phyloP scores from a whole-genome alignment of 2,797 vertebrate genomes.

The Delichon dasypus region DNA sequence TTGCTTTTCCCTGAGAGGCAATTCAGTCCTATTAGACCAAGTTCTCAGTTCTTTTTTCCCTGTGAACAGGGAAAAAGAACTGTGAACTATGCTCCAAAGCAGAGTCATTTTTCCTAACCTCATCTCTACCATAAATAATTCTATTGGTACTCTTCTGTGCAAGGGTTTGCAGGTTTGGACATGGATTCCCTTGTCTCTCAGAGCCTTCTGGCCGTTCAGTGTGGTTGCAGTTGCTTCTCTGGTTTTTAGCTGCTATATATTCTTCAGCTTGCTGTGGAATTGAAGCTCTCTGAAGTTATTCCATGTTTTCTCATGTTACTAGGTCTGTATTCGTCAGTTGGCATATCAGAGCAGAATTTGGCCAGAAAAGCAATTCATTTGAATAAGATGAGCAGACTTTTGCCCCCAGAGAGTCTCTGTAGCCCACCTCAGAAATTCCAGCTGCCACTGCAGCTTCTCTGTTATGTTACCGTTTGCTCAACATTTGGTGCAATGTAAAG shows the following conservation, averaged over 20 bases:
- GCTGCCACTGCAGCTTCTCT: slow-evolving; percentile 66
- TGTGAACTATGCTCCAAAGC: background rate
- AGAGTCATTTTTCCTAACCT: background rate
- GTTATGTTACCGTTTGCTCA: slow-evolving; percentile 69
- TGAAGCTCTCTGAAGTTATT: slow-evolving; percentile 45
- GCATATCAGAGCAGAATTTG: slow-evolving; percentile 58
- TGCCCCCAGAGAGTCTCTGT: slow-evolving; percentile 63
- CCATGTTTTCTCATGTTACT: slow-evolving; percentile 60
- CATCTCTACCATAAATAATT: background rate
- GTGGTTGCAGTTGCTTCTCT: background rate
- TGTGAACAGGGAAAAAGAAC: background rate
- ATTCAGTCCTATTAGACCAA: background rate
- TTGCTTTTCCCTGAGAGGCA: background rate
- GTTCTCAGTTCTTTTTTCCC: background rate
- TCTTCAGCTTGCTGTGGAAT: slow-evolving; percentile 5
- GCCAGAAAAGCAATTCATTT: slow-evolving; percentile 63
- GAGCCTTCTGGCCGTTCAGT: background rate
- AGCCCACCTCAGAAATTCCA: slow-evolving; percentile 71
- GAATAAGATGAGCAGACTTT: slow-evolving; percentile 71
- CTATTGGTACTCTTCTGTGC: background rate
- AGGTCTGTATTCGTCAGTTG: slow-evolving; percentile 63
- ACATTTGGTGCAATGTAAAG: slow-evolving; percentile 73
- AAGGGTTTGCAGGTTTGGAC: background rate
- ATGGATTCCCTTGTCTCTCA: background rate
- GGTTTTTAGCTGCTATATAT: slow-evolving; percentile 7